phyloP scores from a whole-genome alignment of 2,113 vertebrate genomes.

The Puntigrus tetrazona region DNA sequence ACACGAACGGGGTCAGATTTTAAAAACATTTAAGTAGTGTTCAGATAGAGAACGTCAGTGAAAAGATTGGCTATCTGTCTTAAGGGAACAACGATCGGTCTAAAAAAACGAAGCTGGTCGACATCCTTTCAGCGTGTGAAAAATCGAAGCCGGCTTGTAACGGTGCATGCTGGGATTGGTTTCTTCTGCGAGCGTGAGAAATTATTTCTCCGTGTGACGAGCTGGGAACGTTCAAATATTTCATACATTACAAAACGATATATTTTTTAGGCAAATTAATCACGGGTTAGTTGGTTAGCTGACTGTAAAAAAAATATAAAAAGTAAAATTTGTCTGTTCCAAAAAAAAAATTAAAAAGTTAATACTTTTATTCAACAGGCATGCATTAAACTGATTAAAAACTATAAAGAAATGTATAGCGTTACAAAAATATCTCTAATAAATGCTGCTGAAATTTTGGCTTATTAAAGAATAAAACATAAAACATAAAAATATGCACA shows the following conservation, averaged over 20 bases:
- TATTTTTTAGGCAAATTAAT: not conserved
- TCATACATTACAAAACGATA: not conserved
- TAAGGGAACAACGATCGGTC: not conserved
- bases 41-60: too few species aligned
- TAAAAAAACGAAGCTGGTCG: not conserved
- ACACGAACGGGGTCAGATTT: not conserved
- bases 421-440: too few species aligned
- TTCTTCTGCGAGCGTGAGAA: not conserved
- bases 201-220: not conserved
- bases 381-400: too few species aligned
- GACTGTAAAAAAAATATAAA: too few species aligned
- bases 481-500: not conserved
- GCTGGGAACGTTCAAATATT: not conserved
- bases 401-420: too few species aligned
- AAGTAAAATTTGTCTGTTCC: not conserved
- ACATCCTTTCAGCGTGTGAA: not conserved
- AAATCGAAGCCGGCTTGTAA: not conserved
- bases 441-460: too few species aligned
- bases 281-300: not conserved
- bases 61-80: too few species aligned
- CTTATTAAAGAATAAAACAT: too few species aligned
- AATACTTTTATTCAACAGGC: too few species aligned
- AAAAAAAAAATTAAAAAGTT: too few species aligned
- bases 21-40: not conserved
- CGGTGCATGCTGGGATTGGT: not conserved